Evolutionary conservation across 53 echinoderm and acorn worm genomes (phyloP).

Genomic region (Apostichopus leukothele): DNA sequence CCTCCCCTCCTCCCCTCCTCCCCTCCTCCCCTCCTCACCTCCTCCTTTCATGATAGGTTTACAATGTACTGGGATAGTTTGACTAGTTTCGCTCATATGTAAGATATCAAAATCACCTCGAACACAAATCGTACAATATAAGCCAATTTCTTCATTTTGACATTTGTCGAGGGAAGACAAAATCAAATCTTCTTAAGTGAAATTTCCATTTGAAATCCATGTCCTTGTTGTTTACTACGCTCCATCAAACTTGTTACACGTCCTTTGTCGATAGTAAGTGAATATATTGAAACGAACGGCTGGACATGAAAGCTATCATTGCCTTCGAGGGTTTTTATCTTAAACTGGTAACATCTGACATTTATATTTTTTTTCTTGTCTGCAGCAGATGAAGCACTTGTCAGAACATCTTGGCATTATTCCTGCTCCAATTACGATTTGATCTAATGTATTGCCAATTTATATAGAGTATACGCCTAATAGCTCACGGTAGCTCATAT

Average conservation of each 20-base stretch:
- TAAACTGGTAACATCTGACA: no score
- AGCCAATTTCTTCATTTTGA: no score
- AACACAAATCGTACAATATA: no score
- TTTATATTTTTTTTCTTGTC: no score
- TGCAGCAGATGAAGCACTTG: no score
- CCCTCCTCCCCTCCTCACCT: not conserved
- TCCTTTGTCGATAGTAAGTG: constrained; percentile 13
- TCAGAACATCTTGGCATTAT: no score
- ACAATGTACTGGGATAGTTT: not conserved
- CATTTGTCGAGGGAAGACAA: not conserved
- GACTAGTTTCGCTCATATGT: no score
- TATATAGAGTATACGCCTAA: no score
- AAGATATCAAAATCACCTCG: no score
- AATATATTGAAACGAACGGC: not conserved
- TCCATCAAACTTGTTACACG: constrained; percentile 13
- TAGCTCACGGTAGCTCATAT: no score
- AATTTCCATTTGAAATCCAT: constrained; percentile 13
- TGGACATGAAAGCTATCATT: not conserved
- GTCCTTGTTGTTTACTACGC: constrained; percentile 7
- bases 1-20: not conserved
- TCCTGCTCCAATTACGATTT: no score
- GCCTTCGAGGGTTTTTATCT: not conserved
- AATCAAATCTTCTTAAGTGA: constrained; percentile 6
- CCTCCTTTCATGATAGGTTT: not conserved
- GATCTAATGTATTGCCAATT: no score